A percentile compares a stretch with the other conserved stretches of the same genome.
phyloP scores from a whole-genome alignment of 1,140 invertebrate genomes.

The Lucilia sericata region DNA sequence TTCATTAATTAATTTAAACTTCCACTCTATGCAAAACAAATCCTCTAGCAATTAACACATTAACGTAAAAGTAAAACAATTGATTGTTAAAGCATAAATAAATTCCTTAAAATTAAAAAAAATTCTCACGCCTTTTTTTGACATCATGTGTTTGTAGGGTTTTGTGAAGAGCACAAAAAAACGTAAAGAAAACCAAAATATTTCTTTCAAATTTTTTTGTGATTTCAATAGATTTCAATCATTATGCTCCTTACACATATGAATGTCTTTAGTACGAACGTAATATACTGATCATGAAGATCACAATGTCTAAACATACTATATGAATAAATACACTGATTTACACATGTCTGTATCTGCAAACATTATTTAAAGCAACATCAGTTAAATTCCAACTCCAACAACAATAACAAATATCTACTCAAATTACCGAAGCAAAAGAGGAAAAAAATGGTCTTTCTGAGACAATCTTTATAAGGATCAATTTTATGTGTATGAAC shows the following conservation, averaged over 20 bases:
- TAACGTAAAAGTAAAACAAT: too few species aligned
- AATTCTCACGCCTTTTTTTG: constrained; percentile 25
- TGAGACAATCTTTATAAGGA: constrained; percentile 12
- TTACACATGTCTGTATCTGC: not conserved
- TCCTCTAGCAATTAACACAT: not conserved
- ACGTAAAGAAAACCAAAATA: not conserved
- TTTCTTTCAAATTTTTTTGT: constrained; percentile 12
- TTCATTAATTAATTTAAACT: too few species aligned
- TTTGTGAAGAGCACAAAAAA: not conserved
- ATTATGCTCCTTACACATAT: not conserved
- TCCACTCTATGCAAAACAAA: not conserved
- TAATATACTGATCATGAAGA: not conserved
- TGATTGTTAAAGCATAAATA: not conserved
- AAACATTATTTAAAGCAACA: constrained; percentile 5
- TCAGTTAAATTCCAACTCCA: not conserved
- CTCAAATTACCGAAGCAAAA: constrained; percentile 5
- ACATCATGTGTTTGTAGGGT: not conserved
- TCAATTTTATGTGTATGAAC: not conserved
- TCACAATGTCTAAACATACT: constrained; percentile 9
- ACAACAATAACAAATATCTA: not conserved
- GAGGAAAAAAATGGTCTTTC: not conserved
- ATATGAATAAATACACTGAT: not conserved
- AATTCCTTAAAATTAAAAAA: constrained; percentile 1
- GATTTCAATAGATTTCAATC: constrained; percentile 27
- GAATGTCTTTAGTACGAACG: not conserved